These are phyloP conservation scores for Ochotona curzoniae DNA, from an alignment of 2,113 vertebrate species.

Conservation along the genomic window DNA sequence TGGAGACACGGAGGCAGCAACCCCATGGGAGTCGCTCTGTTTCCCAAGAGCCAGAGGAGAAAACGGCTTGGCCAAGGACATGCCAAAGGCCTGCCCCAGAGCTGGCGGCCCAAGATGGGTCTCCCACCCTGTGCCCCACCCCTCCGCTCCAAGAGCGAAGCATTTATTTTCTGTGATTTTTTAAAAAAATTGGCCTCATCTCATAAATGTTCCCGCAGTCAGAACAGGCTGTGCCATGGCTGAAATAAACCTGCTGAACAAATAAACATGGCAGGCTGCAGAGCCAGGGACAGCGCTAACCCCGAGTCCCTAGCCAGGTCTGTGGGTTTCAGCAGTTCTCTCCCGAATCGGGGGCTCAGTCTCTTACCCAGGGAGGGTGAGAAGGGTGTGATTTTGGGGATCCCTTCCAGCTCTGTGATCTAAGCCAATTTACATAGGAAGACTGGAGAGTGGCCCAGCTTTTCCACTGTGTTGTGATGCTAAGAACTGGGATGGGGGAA, in stretches of 20 bases:
- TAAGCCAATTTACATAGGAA: background rate
- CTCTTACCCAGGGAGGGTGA: background rate
- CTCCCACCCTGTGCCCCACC: conserved; percentile 46
- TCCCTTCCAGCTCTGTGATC: conserved; percentile 3
- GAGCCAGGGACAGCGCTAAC: background rate
- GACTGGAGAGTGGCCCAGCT: background rate
- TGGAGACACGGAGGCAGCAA: conserved; percentile 57
- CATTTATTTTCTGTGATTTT: conserved; percentile 72
- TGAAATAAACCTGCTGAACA: conserved; percentile 71
- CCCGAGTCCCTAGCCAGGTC: background rate
- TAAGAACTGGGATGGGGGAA: background rate
- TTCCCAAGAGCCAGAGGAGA: conserved; percentile 19
- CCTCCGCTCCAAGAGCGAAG: conserved; percentile 40
- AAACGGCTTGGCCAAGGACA: conserved; percentile 21
- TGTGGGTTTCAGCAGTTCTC: background rate
- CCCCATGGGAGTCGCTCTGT: conserved; percentile 3
- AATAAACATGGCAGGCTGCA: conserved; percentile 65
- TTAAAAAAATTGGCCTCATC: conserved; percentile 67
- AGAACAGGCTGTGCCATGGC: conserved; percentile 75
- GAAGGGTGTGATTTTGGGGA: background rate
- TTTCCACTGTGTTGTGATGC: background rate
- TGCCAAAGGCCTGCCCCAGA: conserved; percentile 19
- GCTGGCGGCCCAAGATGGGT: conserved; percentile 51
- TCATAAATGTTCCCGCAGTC: conserved; percentile 66
- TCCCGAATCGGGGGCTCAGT: background rate